phyloP scores from a whole-genome alignment of 2,113 vertebrate genomes.

The Sander vitreus region DNA sequence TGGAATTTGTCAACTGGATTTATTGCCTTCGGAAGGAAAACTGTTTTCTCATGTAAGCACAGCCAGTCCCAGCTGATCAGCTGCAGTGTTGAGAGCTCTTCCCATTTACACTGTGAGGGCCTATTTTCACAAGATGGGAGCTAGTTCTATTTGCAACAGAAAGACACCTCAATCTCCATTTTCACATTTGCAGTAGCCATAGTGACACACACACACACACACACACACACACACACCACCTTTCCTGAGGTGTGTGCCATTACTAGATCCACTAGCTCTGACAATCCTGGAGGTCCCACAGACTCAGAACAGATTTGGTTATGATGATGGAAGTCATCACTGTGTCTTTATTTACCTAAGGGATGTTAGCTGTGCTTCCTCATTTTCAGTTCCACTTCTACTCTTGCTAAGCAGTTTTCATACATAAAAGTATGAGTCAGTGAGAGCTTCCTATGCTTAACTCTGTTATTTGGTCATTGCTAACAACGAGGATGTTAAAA shows the following conservation, averaged over 20 bases:
- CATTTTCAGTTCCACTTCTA: slow-evolving; percentile 11
- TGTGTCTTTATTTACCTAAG: neutral
- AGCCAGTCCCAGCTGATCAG: neutral
- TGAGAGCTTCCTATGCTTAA: slow-evolving; percentile 3
- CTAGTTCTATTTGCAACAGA: neutral
- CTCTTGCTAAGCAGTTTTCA: neutral
- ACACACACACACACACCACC: neutral
- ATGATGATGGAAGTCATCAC: neutral
- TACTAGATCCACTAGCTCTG: neutral
- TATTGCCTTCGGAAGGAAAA: neutral
- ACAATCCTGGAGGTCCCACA: neutral
- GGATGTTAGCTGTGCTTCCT: neutral
- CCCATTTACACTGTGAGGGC: neutral
- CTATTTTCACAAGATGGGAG: slow-evolving; percentile 1
- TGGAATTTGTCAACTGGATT: neutral
- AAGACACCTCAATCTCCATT: neutral
- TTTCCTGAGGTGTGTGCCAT: neutral
- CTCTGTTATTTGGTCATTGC: slow-evolving; percentile 15
- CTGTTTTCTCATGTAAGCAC: neutral
- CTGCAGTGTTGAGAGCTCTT: neutral
- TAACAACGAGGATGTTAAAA: neutral
- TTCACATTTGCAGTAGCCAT: neutral
- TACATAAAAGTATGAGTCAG: slow-evolving; percentile 2
- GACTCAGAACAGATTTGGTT: neutral
- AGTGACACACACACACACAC: neutral